phyloP scores from a whole-genome alignment of 1,140 invertebrate species.

The Triops cancriformis region DNA sequence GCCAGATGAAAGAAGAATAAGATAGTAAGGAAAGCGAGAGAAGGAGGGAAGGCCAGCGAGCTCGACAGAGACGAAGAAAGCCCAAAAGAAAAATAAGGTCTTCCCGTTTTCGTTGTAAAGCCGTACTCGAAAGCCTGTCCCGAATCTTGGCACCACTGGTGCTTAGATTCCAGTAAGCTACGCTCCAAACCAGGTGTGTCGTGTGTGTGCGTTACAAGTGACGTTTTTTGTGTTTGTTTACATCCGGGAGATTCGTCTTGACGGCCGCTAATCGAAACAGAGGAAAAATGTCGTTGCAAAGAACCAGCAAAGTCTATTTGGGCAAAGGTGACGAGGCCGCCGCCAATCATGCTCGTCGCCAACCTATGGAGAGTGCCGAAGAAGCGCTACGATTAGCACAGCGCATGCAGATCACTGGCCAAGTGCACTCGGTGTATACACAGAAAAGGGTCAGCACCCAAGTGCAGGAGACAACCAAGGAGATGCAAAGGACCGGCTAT shows the following conservation, averaged over 20 bases:
- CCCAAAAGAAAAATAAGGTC: background rate
- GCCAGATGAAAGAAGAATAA: background rate
- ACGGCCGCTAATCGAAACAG: background rate
- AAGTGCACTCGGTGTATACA: conserved; percentile 65
- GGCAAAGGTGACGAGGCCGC: background rate
- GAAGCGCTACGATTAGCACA: conserved; percentile 21
- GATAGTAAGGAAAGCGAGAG: background rate
- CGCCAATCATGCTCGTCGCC: background rate
- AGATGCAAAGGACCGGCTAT: conserved; percentile 58
- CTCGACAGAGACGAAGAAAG: background rate
- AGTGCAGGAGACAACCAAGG: conserved; percentile 54
- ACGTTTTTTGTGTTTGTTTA: background rate
- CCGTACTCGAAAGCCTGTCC: background rate
- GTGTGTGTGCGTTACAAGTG: background rate
- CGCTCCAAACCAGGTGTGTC: conserved; percentile 2
- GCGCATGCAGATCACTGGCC: conserved; percentile 35
- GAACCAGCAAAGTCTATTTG: background rate
- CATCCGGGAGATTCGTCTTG: background rate
- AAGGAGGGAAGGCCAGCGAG: background rate
- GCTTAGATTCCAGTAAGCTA: background rate
- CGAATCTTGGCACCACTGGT: background rate
- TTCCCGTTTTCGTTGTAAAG: background rate
- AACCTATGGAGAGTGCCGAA: background rate
- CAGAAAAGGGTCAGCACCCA: conserved; percentile 73
- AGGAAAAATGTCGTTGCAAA: background rate